Evolutionary conservation across 2,797 vertebrate species (phyloP), one percentile per base, ranked within the genome.

Genomic region (Serranus cabrilla): DNA sequence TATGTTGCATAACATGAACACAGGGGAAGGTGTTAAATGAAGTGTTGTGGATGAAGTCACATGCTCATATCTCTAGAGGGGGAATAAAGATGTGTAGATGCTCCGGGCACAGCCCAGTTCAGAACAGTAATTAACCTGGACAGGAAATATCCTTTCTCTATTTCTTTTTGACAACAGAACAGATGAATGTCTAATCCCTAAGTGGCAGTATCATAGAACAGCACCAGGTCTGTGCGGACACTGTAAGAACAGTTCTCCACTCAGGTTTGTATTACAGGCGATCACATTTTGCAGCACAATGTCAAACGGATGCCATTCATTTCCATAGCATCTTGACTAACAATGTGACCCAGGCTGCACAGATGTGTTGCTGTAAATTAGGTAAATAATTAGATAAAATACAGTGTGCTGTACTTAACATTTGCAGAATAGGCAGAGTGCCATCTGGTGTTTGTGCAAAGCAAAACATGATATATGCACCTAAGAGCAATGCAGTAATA

Each of bases 1-100:
- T 63, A 55, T 39, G 78, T 91, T 91, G 77, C 81, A 47, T 87
- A 91, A 89, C 51, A 18, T 54, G 52, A 83, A 82, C 74, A 78
- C 70, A 82, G 80, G 78, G 68, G 76, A 88, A 89, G 86, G 87
- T 91, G 86, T 89, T 87, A 87, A 90, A 89, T 89, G 79, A 88
- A 84, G 74, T 86, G 76, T 85, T 87, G 80, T 62, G 67, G 71
- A 81, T 68, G 77, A 74, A 78, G 74, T 89, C 81, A 87, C 88
- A 79, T 86, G 80, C 76, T 77, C 40, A 17, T 54, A 20, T 86
- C 84, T 84, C 71, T 17, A 51, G 69, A 76, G 77, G 69, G n/a
- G 75, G 55, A 51, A 57, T 62, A 57, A 75, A 50, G 59, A 83
- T 71, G 58, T 74, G 52, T 70, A 49, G 50, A 54, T 80, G 77